Percentiles rank a stretch among this genome's conserved stretches.
Conservation (phyloP, 1,140 invertebrate species). For the Leguminivora glycinivorella region DNA sequence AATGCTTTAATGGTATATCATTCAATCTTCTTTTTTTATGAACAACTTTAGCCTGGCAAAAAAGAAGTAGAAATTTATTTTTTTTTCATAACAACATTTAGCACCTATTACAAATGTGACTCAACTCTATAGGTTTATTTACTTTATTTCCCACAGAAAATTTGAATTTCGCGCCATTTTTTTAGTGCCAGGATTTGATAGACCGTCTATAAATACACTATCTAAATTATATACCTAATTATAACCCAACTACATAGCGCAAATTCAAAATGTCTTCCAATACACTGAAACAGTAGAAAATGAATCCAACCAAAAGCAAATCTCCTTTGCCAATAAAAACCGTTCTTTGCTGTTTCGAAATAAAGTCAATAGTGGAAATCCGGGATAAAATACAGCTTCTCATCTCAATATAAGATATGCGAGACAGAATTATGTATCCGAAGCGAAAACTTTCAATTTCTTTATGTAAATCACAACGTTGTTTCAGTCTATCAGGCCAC, state of each 20-base stretch:
- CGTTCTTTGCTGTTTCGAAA: background rate
- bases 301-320: background rate
- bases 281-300: background rate
- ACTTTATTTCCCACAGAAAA: no score
- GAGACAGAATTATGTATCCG: conserved; percentile 26
- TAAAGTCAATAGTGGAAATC: conserved; percentile 16
- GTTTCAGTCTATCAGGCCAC: conserved; percentile 1
- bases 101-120: no score
- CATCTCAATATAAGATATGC: conserved; percentile 21
- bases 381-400: conserved; percentile 11
- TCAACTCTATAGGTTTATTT: no score
- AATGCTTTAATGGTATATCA: no score
- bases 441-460: conserved; percentile 29
- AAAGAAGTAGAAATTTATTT: no score
- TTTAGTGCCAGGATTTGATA: no score
- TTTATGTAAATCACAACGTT: conserved; percentile 26
- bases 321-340: background rate
- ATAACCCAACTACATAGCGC: background rate
- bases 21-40: no score
- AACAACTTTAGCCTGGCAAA: no score
- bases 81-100: no score
- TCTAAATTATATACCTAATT: no score
- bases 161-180: no score
- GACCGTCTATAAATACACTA: no score
- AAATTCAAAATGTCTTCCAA: background rate